Evolutionary conservation across 92 coral and sea anemone species (phyloP).

Genomic region (Zoanthus sansibaricus): DNA sequence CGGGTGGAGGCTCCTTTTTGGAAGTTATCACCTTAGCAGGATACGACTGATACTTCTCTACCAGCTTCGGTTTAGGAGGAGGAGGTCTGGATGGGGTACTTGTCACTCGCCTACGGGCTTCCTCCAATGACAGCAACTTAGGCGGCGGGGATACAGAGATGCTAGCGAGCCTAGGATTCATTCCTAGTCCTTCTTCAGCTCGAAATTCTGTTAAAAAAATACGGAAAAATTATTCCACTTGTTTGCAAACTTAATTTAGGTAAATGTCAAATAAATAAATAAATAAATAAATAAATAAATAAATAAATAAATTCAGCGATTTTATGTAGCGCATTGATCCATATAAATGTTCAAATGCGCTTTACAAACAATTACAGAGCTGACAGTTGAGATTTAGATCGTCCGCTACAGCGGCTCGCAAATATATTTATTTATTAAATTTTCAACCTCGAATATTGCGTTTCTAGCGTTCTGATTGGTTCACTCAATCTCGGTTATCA

Average conservation of each 20-base stretch:
- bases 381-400: no score
- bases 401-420: no score
- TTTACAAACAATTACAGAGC: no score
- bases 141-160: slow-evolving; percentile 95
- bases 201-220: slow-evolving; percentile 36
- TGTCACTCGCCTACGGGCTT: slow-evolving; percentile 91
- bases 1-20: slow-evolving; percentile 52
- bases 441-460: no score
- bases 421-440: no score
- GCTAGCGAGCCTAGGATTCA: slow-evolving; percentile 88
- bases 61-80: slow-evolving; percentile 56
- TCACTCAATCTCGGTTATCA: no score
- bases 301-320: no score
- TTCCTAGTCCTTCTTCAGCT: slow-evolving; percentile 48
- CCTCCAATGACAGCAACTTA: slow-evolving; percentile 92
- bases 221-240: neutral
- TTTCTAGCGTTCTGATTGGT: no score
- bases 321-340: no score
- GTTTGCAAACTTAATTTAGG: neutral
- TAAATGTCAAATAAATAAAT: no score
- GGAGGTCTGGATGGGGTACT: slow-evolving; percentile 71
- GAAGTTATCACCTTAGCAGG: slow-evolving; percentile 53
- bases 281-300: no score
- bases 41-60: slow-evolving; percentile 56
- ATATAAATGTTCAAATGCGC: no score